Percentiles rank a stretch among this genome's conserved stretches.
These are phyloP conservation scores for Venusia cambrica DNA, from an alignment of 2,888 invertebrate genomes.

Conservation along the genomic window DNA sequence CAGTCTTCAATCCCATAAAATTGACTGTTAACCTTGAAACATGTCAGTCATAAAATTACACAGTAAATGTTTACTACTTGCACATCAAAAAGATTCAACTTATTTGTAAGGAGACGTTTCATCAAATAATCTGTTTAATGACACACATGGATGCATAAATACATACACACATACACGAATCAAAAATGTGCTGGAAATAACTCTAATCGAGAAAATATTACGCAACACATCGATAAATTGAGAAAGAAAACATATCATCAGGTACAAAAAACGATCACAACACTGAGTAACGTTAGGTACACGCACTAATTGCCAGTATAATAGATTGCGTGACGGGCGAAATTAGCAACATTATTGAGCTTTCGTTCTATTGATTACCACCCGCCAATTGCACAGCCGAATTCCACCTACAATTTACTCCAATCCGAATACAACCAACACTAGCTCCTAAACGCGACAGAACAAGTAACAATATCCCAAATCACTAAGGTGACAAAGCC, in stretches of 20 bases:
- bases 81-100: constrained; percentile 49
- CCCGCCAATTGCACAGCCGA: constrained; percentile 42
- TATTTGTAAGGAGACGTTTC: constrained; percentile 41
- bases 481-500: constrained; percentile 32
- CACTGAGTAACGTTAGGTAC: constrained; percentile 20
- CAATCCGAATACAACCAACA: constrained; percentile 21
- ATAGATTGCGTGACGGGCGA: constrained; percentile 45
- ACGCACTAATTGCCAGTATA: constrained; percentile 39
- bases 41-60: constrained; percentile 46
- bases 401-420: constrained; percentile 39
- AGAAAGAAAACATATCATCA: constrained; percentile 11
- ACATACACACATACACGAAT: too few species aligned
- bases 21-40: constrained; percentile 42
- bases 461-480: constrained; percentile 39
- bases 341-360: constrained; percentile 51
- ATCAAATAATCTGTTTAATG: constrained; percentile 17
- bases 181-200: too few species aligned
- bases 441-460: constrained; percentile 31
- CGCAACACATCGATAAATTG: constrained; percentile 7
- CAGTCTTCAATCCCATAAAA: constrained; percentile 48
- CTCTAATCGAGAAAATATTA: constrained; percentile 14
- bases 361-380: constrained; percentile 44
- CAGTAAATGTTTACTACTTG: constrained; percentile 56
- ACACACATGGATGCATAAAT: constrained; percentile 21
- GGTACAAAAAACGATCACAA: constrained; percentile 12